A percentile compares a stretch with the other conserved stretches of the same genome.
Evolutionary conservation across 1,140 invertebrate species (phyloP).

Genomic region (Lasioglossum albipes): DNA sequence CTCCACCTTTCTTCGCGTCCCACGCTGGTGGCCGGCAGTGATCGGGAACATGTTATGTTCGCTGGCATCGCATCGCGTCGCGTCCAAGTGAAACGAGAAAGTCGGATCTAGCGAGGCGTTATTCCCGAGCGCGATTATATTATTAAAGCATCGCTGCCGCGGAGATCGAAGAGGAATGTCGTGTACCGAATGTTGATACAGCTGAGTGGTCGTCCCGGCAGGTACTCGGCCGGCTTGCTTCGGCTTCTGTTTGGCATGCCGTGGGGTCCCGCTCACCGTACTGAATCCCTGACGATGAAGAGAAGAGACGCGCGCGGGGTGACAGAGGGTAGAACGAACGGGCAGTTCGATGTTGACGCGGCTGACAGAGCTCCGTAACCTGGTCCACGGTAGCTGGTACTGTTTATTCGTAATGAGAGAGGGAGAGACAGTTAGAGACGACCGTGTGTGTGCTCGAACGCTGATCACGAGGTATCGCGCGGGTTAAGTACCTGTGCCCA

Average conservation of each 20-base stretch:
- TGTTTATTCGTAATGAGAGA: slow-evolving; percentile 70
- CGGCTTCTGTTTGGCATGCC: slow-evolving; percentile 79
- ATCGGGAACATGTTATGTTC: not conserved
- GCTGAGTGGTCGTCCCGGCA: slow-evolving; percentile 79
- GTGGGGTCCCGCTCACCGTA: slow-evolving; percentile 44
- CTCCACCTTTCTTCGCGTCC: too few relatives aligned
- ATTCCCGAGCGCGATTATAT: slow-evolving; percentile 57
- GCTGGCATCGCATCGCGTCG: not conserved
- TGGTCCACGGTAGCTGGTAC: slow-evolving; percentile 66
- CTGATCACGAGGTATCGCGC: slow-evolving; percentile 57
- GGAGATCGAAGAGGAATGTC: slow-evolving; percentile 79
- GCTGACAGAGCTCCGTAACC: slow-evolving; percentile 6
- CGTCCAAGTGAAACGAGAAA: slow-evolving; percentile 1
- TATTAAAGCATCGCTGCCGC: slow-evolving; percentile 60
- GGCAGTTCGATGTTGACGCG: slow-evolving; percentile 37
- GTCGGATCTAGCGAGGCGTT: slow-evolving; percentile 29
- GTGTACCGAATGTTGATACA: slow-evolving; percentile 80
- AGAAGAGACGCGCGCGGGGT: slow-evolving; percentile 5
- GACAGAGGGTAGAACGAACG: slow-evolving; percentile 26
- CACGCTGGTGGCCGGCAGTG: too few relatives aligned
- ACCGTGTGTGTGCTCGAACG: slow-evolving; percentile 25
- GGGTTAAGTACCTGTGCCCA: slow-evolving; percentile 61
- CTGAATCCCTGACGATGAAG: slow-evolving; percentile 7
- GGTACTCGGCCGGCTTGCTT: slow-evolving; percentile 69
- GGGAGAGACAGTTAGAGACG: not conserved